Base-by-base conservation (phyloP, 2,797 vertebrate species). In the Danio jaintianensis region DNA sequence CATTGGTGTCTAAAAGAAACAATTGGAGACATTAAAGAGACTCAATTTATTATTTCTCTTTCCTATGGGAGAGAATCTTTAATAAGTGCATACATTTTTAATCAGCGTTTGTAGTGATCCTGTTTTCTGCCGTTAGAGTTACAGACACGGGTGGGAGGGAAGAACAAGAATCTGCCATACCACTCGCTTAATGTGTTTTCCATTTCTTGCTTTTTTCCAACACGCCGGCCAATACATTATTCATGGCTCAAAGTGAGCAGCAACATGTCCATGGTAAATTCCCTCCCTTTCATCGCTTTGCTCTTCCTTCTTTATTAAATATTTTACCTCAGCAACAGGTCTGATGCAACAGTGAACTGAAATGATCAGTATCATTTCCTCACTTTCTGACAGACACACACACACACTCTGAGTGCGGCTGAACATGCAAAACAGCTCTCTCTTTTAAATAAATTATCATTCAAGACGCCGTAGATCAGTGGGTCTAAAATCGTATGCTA, bases 151-250 rank as follows among this genome's bases (percentile, higher is more conserved):
- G 42, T 16, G 13, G 40, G 16, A 45, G 69, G 85, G 56, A 71
- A 81, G 73, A 89, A 89, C 83, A 90, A 86, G 89, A 91, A 85
- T 68, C 74, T 85, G 87, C 84, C 86, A 87, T 80, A 86, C 84
- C 77, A 75, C 88, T 87, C 90, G 84, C 86, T 93, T 93, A 92
- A 94, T 92, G 88, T 81, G 91, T 93, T 91, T 92, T 92, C 90
- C 90, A 91, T 91, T 92, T 89, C 90, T 92, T 86, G 85, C 88
- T 86, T 92, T 91, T 90, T 88, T 29, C 85, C 78, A 76, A 89
- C 92, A 90, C 91, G 90, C 92, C 89, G 89, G 89, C 79, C 83
- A 86, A 93, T 94, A 86, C 89, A 94, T 95, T 93, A 94, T 94
- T 94, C 91, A 94, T 93, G 88, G 88, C 86, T 84, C 83, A 82